Evolutionary conservation across 2,888 invertebrate genomes (phyloP).

Genomic region (Scaptodrosophila latifasciaeformis): DNA sequence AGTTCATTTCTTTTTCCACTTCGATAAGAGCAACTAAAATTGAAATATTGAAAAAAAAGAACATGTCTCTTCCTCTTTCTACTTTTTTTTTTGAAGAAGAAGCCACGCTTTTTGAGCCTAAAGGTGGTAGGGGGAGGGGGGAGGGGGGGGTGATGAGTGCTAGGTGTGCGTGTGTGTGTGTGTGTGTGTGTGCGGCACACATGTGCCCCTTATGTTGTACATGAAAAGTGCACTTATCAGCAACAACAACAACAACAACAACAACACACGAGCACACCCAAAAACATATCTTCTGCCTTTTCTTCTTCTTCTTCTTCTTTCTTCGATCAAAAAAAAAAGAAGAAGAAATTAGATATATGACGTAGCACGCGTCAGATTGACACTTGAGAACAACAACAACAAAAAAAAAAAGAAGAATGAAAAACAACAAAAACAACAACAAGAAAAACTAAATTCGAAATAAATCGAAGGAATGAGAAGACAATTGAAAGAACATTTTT

Average conservation of each 20-base stretch:
- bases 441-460: too few relatives aligned
- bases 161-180: background rate
- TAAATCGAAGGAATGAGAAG: background rate
- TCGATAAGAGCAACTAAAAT: too few relatives aligned
- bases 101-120: too few relatives aligned
- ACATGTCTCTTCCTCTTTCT: too few relatives aligned
- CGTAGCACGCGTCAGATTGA: constrained; percentile 24
- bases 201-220: constrained; percentile 13
- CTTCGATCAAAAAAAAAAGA: too few relatives aligned
- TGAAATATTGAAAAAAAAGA: too few relatives aligned
- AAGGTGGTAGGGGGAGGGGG: background rate
- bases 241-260: too few relatives aligned
- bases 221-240: constrained; percentile 25
- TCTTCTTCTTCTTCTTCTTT: too few relatives aligned
- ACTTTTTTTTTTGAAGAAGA: too few relatives aligned
- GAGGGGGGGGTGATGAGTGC: background rate
- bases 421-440: background rate
- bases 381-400: background rate
- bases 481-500: background rate
- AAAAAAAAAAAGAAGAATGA: background rate
- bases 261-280: constrained; percentile 10
- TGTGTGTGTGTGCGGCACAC: constrained; percentile 15
- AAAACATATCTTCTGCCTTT: background rate
- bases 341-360: constrained; percentile 21
- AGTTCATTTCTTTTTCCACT: too few relatives aligned